Percentiles rank a stretch among this genome's conserved stretches.
Evolutionary conservation across 2,888 invertebrate genomes (phyloP).

Genomic region (Cybosia mesomella): DNA sequence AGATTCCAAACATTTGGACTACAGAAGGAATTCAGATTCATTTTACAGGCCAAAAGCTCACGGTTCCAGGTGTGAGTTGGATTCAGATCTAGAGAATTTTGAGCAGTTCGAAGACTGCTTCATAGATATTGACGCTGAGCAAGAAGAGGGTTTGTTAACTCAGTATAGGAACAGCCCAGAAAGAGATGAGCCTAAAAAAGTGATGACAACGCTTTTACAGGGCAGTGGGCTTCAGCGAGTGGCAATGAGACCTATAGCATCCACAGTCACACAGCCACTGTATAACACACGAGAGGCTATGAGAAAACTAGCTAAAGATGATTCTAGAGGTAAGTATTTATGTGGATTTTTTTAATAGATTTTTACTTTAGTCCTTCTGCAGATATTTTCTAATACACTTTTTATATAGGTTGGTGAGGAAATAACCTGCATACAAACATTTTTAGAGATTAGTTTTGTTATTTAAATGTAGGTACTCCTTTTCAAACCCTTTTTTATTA

Average conservation of each 20-base stretch:
- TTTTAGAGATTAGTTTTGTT: background rate
- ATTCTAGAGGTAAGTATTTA: conserved; percentile 65
- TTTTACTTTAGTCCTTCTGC: background rate
- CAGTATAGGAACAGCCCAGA: conserved; percentile 71
- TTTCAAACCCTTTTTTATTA: background rate
- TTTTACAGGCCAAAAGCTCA: conserved; percentile 72
- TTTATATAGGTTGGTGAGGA: background rate
- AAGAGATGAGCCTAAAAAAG: conserved; percentile 73
- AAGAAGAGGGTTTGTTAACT: conserved; percentile 66
- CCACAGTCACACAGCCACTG: conserved; percentile 62
- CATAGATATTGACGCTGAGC: conserved; percentile 80
- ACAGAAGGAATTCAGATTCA: conserved; percentile 73
- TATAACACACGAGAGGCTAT: conserved; percentile 65
- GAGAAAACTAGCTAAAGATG: conserved; percentile 67
- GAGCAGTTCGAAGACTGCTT: conserved; percentile 80
- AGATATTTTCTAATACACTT: background rate
- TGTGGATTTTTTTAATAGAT: background rate
- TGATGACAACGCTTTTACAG: conserved; percentile 74
- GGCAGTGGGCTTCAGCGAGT: conserved; percentile 81
- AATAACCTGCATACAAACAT: background rate
- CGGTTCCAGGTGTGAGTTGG: conserved; percentile 75
- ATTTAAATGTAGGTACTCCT: background rate
- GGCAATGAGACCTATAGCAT: conserved; percentile 71
- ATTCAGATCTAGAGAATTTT: conserved; percentile 79
- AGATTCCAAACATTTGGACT: conserved; percentile 71